phyloP scores from a whole-genome alignment of 2,797 vertebrate genomes.

The Lithobates sylvaticus region DNA sequence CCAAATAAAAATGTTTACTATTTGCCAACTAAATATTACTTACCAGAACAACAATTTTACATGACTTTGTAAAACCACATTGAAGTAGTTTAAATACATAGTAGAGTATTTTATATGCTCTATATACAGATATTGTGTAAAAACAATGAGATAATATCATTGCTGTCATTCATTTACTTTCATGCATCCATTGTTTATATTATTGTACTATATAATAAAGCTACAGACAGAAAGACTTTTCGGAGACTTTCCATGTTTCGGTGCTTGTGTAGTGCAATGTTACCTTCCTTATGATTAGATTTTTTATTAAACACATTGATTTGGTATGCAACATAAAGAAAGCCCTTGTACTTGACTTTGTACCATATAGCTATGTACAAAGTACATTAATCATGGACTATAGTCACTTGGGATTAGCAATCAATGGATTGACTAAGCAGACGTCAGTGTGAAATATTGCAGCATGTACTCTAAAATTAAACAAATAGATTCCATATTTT shows the following conservation, averaged over 20 bases:
- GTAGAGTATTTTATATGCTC: background rate
- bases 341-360: background rate
- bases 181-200: background rate
- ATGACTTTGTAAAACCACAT: background rate
- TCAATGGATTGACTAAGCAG: conserved; percentile 14
- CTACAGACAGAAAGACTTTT: background rate
- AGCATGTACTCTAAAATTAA: background rate
- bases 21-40: background rate
- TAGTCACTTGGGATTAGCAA: background rate
- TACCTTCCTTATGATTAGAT: background rate
- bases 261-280: background rate
- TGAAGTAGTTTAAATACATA: background rate
- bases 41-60: background rate
- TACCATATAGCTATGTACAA: background rate
- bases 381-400: background rate
- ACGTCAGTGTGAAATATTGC: background rate
- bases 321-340: background rate
- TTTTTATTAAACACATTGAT: background rate
- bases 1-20: background rate
- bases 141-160: background rate
- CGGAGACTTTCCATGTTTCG: background rate
- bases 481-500: conserved; percentile 10
- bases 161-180: background rate
- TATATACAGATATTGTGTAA: background rate
- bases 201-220: background rate